Conservation (phyloP, 2,888 invertebrate species). For the Fissipunctia ypsillon region DNA sequence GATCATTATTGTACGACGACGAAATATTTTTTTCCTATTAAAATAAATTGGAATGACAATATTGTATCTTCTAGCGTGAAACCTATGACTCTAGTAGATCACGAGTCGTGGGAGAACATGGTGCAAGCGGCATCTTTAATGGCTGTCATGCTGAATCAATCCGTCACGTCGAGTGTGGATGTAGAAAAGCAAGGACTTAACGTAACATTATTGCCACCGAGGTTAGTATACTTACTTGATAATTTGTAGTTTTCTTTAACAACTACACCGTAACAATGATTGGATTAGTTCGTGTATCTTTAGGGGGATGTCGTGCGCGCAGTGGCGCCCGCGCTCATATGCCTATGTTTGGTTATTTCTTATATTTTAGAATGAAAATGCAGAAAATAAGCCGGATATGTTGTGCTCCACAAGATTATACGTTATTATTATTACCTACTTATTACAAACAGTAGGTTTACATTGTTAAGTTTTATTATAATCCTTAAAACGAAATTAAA, state of each 20-base stretch:
- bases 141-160: conserved; percentile 77
- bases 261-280: not conserved
- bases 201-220: conserved; percentile 9
- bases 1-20: not conserved
- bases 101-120: conserved; percentile 86
- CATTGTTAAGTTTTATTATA: no score
- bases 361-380: no score
- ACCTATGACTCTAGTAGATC: conserved; percentile 76
- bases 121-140: conserved; percentile 83
- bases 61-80: conserved; percentile 38
- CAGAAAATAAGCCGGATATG: no score
- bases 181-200: conserved; percentile 14
- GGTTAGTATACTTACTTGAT: conserved; percentile 23
- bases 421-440: no score
- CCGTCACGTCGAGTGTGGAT: conserved; percentile 26
- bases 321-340: no score
- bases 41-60: not conserved
- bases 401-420: no score
- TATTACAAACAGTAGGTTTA: no score
- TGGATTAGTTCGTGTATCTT: not conserved
- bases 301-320: no score
- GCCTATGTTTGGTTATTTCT: no score
- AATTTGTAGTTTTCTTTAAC: not conserved
- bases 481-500: no score
- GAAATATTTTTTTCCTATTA: not conserved